A percentile compares a stretch with the other conserved stretches of the same genome.
Evolutionary conservation across 1,140 invertebrate species (phyloP).

Genomic region (Drosophila guanche): DNA sequence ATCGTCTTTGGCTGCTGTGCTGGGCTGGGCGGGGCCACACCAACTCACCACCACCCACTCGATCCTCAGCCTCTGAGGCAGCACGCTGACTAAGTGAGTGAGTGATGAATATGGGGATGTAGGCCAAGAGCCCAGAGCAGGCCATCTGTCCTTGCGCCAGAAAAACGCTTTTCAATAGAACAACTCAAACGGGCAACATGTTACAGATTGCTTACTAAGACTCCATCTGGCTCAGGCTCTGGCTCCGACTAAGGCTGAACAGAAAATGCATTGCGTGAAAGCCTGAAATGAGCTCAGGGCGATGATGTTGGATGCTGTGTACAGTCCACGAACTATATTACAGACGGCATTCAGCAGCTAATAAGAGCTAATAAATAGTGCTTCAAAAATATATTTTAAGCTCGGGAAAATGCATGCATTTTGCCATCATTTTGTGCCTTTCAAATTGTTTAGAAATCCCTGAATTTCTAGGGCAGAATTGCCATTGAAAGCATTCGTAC

Average conservation of each 20-base stretch:
- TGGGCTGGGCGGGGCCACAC: neutral
- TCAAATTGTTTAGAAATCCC: conserved; percentile 11
- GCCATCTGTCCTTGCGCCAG: conserved; percentile 64
- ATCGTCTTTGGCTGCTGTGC: conserved; percentile 18
- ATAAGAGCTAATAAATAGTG: no score
- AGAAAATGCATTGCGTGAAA: conserved; percentile 21
- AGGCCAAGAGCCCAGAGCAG: conserved; percentile 54
- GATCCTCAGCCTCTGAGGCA: conserved; percentile 34
- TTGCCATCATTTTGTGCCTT: neutral
- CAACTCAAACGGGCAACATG: conserved; percentile 49
- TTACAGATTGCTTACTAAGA: conserved; percentile 47
- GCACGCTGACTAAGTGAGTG: conserved; percentile 41
- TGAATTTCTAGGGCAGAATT: conserved; percentile 13
- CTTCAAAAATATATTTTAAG: no score
- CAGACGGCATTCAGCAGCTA: no score
- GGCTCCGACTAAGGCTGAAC: conserved; percentile 9
- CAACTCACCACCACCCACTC: neutral
- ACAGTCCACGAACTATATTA: no score
- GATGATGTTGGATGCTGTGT: neutral
- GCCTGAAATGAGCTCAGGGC: conserved; percentile 24
- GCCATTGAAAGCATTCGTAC: conserved; percentile 27
- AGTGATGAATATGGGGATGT: conserved; percentile 50
- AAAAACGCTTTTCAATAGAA: conserved; percentile 67
- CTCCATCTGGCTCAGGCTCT: neutral
- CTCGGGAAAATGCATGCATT: no score